Conservation (phyloP, 2,888 invertebrate species). For the Tridacna gigas region DNA sequence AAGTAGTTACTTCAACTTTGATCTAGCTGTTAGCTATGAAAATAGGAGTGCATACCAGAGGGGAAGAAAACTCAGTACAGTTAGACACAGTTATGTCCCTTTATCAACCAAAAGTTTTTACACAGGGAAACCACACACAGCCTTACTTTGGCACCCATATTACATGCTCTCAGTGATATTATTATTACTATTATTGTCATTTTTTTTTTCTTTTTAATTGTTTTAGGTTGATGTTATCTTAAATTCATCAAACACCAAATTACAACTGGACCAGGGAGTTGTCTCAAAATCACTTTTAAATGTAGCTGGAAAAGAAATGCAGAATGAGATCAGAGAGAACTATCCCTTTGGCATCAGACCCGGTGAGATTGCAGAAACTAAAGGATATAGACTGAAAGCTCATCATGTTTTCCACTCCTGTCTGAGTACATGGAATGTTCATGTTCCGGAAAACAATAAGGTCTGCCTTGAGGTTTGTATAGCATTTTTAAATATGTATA, state of each 20-base stretch:
- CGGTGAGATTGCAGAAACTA: constrained; percentile 43
- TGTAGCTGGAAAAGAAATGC: constrained; percentile 39
- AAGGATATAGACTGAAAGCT: constrained; percentile 35
- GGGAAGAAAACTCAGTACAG: too few species aligned
- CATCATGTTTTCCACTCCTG: constrained; percentile 39
- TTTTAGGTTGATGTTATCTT: constrained; percentile 60
- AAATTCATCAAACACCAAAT: constrained; percentile 46
- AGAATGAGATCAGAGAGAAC: constrained; percentile 31
- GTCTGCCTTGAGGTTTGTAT: not conserved
- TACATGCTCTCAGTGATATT: too few species aligned
- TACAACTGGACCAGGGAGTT: constrained; percentile 40
- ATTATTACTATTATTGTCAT: too few species aligned
- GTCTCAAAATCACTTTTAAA: constrained; percentile 42
- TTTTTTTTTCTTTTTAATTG: too few species aligned
- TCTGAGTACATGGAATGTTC: not conserved
- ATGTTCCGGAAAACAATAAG: not conserved
- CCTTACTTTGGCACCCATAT: too few species aligned
- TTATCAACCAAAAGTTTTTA: too few species aligned
- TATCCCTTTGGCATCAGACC: constrained; percentile 49
- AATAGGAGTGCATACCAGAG: too few species aligned
- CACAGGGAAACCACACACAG: too few species aligned
- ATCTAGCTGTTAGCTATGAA: too few species aligned
- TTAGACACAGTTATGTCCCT: too few species aligned
- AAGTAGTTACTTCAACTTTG: too few species aligned
- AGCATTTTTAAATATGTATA: too few species aligned